Conservation (phyloP, 2,113 vertebrate species). For the Globicephala melas region DNA sequence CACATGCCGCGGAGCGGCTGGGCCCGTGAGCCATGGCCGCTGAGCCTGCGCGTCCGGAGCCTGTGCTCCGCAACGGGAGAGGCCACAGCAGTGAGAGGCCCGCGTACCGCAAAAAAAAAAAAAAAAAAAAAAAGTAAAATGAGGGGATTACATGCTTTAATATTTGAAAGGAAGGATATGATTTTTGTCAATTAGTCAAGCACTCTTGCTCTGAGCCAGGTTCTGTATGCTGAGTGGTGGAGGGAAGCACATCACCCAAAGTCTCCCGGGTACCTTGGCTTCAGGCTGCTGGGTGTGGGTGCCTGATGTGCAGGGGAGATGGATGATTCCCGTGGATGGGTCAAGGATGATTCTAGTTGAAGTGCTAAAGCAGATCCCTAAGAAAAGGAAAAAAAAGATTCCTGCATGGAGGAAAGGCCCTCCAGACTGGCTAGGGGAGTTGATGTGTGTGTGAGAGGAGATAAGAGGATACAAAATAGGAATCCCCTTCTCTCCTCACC, state of each 20-base stretch:
- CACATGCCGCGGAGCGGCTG: no score
- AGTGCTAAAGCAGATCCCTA: not conserved
- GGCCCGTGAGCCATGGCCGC: no score
- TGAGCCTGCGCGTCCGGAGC: no score
- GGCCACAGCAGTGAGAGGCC: no score
- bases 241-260: not conserved
- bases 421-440: not conserved
- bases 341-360: not conserved
- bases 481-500: not conserved
- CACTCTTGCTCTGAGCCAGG: not conserved
- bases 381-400: not conserved
- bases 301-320: not conserved
- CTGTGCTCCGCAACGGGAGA: no score
- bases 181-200: not conserved
- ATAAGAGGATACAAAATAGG: not conserved
- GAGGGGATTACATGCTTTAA: not conserved
- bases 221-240: not conserved
- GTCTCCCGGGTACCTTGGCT: not conserved
- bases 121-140: not conserved
- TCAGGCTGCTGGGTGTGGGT: not conserved
- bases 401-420: not conserved
- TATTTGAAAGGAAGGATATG: not conserved
- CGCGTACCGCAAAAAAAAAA: no score
- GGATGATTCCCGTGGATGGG: not conserved
- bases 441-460: not conserved